Evolutionary conservation across 2,113 vertebrate genomes (phyloP).

Genomic region (Haemorhous mexicanus): DNA sequence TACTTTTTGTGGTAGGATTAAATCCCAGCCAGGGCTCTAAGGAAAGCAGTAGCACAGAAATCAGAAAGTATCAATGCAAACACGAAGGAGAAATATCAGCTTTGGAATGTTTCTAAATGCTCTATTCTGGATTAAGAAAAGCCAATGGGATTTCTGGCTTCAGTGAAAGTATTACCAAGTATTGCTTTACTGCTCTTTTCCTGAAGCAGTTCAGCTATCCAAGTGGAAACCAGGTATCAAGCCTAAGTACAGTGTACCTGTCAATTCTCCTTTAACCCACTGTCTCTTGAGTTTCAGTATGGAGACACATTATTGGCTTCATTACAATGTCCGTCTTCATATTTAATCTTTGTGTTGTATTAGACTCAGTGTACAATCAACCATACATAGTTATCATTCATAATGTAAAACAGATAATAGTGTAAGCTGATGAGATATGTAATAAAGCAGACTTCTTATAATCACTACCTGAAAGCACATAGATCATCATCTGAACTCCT

Average conservation of each 20-base stretch:
- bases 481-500: background rate
- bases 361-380: background rate
- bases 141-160: background rate
- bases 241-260: background rate
- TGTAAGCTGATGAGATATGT: slow-evolving; percentile 23
- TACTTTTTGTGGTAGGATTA: background rate
- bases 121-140: background rate
- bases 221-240: background rate
- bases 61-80: background rate
- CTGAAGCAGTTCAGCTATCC: background rate
- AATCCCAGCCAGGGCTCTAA: background rate
- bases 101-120: background rate
- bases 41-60: background rate
- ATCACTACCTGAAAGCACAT: background rate
- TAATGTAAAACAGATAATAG: background rate
- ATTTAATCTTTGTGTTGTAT: background rate
- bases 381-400: background rate
- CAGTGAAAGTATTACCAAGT: background rate
- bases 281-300: background rate
- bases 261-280: background rate
- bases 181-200: background rate
- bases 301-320: background rate
- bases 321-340: background rate
- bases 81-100: background rate
- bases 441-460: slow-evolving; percentile 19